phyloP scores from a whole-genome alignment of 1,140 invertebrate species.

The Apis florea region DNA sequence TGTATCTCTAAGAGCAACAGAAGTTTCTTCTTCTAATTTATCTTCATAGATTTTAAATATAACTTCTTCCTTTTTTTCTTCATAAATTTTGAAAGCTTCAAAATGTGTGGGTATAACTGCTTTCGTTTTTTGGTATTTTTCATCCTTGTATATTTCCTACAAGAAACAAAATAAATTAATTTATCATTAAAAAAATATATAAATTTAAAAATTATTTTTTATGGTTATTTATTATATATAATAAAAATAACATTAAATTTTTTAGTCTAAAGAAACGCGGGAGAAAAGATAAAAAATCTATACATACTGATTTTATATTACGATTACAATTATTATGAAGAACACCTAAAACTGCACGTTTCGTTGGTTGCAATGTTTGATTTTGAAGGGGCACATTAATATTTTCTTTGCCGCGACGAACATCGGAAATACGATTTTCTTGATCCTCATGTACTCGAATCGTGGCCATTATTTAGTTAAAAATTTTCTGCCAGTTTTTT shows the following conservation, averaged over 20 bases:
- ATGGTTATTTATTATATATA: background rate
- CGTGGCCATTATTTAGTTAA: slow-evolving; percentile 81
- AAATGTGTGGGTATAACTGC: slow-evolving; percentile 62
- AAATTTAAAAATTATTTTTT: background rate
- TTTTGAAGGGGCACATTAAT: slow-evolving; percentile 66
- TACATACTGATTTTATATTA: slow-evolving; percentile 77
- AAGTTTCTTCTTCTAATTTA: slow-evolving; percentile 80
- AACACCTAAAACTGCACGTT: slow-evolving; percentile 82
- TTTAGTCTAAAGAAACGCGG: background rate
- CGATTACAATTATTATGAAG: slow-evolving; percentile 77
- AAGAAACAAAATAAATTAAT: slow-evolving; percentile 27
- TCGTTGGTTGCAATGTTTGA: slow-evolving; percentile 79
- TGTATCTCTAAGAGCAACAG: slow-evolving; percentile 71
- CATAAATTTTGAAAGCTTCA: slow-evolving; percentile 81
- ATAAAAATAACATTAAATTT: background rate
- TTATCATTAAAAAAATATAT: background rate
- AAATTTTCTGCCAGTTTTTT: slow-evolving; percentile 35
- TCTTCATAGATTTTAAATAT: slow-evolving; percentile 88
- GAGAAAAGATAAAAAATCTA: slow-evolving; percentile 29
- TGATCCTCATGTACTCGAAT: slow-evolving; percentile 85
- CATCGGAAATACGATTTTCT: slow-evolving; percentile 81
- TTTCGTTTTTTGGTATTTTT: slow-evolving; percentile 76
- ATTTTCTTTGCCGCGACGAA: slow-evolving; percentile 76
- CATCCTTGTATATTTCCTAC: slow-evolving; percentile 77
- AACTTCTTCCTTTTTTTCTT: slow-evolving; percentile 73